Conservation (phyloP, 2,797 vertebrate genomes). For the Intellagama lesueurii region DNA sequence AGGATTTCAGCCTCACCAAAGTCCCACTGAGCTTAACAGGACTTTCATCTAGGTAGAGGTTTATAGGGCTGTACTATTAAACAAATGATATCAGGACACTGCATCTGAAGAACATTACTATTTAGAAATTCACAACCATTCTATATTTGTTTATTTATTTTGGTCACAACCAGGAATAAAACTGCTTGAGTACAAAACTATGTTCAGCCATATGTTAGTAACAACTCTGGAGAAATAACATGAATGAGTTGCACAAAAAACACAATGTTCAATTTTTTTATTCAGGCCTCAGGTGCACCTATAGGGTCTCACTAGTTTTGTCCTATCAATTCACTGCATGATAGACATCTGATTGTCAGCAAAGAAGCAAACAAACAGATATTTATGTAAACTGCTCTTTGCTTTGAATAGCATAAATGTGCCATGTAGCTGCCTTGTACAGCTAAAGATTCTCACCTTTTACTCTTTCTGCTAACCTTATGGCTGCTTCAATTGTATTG, state of each 20-base stretch:
- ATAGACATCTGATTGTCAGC: neutral
- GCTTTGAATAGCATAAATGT: neutral
- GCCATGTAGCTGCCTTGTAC: neutral
- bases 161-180: neutral
- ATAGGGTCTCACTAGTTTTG: conserved; percentile 18
- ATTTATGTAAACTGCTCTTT: neutral
- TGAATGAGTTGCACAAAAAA: conserved; percentile 1
- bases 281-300: conserved; percentile 9
- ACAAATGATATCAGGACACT: neutral
- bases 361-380: conserved; percentile 19
- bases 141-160: too few relatives aligned
- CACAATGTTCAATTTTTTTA: rapidly evolving
- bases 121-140: neutral
- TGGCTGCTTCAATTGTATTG: conserved; percentile 81
- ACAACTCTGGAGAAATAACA: neutral
- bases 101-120: neutral
- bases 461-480: conserved; percentile 83
- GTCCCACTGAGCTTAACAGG: neutral
- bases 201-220: conserved; percentile 1
- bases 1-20: neutral
- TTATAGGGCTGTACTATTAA: neutral
- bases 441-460: conserved; percentile 80
- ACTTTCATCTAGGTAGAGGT: neutral
- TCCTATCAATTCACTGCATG: neutral
- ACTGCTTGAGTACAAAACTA: neutral